Evolutionary conservation across 2,888 invertebrate species (phyloP).

Genomic region (Acleris cristana): DNA sequence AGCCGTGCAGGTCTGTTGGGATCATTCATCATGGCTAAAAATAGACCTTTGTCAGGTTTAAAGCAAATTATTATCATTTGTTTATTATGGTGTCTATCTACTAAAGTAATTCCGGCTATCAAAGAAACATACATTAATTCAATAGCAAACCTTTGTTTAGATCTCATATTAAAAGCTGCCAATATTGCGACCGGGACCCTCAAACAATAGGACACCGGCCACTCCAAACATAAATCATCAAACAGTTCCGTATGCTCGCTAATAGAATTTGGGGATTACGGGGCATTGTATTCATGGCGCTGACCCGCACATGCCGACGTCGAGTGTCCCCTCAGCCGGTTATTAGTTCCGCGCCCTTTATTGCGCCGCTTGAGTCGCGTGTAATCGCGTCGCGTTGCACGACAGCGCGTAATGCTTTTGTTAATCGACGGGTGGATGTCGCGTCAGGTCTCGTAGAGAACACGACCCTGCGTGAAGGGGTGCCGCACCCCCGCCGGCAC

Average conservation of each 20-base stretch:
- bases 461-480: neutral
- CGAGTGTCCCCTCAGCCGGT: conserved; percentile 5
- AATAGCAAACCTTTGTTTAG: neutral
- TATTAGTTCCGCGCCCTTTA: neutral
- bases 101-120: no score
- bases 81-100: no score
- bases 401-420: conserved; percentile 8
- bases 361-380: conserved; percentile 1
- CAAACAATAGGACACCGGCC: conserved; percentile 1
- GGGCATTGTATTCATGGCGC: conserved; percentile 24
- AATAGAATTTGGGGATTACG: conserved; percentile 34
- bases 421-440: conserved; percentile 5
- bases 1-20: no score
- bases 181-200: conserved; percentile 3
- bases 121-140: no score
- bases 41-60: no score
- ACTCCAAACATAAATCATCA: conserved; percentile 23
- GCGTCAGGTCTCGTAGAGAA: neutral
- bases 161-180: neutral
- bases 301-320: conserved; percentile 11
- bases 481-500: neutral
- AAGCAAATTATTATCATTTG: no score
- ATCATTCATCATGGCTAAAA: no score
- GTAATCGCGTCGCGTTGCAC: neutral
- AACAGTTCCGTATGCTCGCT: conserved; percentile 27